Percentiles rank a stretch among this genome's conserved stretches.
Conservation (phyloP, 2,113 vertebrate genomes). For the Cercocebus atys region DNA sequence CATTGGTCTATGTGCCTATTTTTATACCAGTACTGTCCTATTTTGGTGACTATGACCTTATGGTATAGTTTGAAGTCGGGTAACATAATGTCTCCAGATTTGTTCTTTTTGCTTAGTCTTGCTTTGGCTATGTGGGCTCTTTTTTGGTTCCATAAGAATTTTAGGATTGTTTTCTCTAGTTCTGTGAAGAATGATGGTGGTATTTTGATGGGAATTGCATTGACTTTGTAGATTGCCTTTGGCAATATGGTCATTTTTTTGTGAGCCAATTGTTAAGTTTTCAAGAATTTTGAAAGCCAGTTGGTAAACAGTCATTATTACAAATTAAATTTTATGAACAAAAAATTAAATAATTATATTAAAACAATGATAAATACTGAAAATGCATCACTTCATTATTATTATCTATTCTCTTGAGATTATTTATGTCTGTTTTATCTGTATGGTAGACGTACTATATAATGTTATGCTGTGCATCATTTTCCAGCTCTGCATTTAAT, state of each 20-base stretch:
- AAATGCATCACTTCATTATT: not conserved
- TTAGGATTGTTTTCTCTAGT: too few species aligned
- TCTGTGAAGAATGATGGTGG: too few species aligned
- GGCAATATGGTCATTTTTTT: slow-evolving; percentile 34
- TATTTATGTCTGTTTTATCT: not conserved
- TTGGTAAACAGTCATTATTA: slow-evolving; percentile 4
- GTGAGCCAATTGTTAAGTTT: not conserved
- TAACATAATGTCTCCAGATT: too few species aligned
- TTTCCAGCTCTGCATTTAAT: not conserved
- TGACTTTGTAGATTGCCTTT: not conserved
- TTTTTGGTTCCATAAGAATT: too few species aligned
- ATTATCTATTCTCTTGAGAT: not conserved
- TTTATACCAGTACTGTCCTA: too few species aligned
- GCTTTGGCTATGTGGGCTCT: too few species aligned
- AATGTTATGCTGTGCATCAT: not conserved
- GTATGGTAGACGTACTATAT: not conserved
- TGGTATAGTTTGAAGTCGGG: too few species aligned
- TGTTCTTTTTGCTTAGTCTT: too few species aligned
- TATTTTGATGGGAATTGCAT: too few species aligned
- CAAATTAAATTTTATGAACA: not conserved
- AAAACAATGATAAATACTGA: not conserved
- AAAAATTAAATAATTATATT: slow-evolving; percentile 23
- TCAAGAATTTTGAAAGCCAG: not conserved
- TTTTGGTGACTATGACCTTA: too few species aligned
- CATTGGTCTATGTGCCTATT: too few species aligned